Evolutionary conservation across 2,797 vertebrate species (phyloP).

Genomic region (Arrhamphus sclerolepis): DNA sequence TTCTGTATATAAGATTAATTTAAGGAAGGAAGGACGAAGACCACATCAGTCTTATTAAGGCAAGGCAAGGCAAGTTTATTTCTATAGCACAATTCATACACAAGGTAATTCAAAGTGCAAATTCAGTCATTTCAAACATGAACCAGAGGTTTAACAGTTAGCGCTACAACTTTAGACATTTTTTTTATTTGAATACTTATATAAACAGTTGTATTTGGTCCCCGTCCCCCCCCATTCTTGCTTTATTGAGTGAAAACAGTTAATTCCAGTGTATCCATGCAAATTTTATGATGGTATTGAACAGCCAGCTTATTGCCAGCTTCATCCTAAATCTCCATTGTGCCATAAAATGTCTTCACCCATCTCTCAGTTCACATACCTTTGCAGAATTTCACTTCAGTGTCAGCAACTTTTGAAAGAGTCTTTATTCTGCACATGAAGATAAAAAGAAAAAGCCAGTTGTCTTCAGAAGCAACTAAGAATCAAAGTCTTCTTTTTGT

Average conservation of each 20-base stretch:
- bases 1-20: no score
- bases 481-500: slow-evolving; percentile 8
- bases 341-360: background rate
- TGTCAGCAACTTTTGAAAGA: slow-evolving; percentile 23
- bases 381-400: background rate
- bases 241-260: background rate
- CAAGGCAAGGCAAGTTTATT: no score
- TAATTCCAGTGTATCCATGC: background rate
- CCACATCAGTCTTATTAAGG: no score
- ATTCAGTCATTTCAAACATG: background rate
- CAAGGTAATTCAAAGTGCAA: no score
- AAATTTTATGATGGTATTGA: background rate
- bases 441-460: background rate
- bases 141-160: background rate
- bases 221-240: background rate
- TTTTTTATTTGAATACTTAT: no score
- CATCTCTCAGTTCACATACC: background rate
- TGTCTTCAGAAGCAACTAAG: slow-evolving; percentile 21
- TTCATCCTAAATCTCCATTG: no score
- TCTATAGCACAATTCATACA: no score
- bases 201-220: no score
- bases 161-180: no score
- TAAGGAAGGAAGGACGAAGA: no score
- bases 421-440: slow-evolving; percentile 15
- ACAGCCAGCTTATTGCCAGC: no score